Evolutionary conservation across 2,113 vertebrate species (phyloP).

Genomic region (Microtus pennsylvanicus): DNA sequence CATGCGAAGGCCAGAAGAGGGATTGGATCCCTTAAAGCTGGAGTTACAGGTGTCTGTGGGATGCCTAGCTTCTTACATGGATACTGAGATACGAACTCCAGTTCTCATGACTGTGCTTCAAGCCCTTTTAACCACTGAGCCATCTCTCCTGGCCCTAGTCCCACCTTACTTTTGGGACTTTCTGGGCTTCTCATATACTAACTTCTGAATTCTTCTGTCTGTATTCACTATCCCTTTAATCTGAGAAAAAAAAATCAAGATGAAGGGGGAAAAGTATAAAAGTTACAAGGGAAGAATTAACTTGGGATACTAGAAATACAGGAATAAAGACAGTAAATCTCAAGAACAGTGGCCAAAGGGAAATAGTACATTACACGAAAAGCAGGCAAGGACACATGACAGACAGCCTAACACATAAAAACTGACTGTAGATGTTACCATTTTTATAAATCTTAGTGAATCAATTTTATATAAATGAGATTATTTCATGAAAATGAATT

Average conservation of each 20-base stretch:
- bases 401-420: not conserved
- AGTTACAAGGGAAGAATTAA: constrained; percentile 5
- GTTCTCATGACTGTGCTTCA: not conserved
- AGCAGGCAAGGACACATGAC: not conserved
- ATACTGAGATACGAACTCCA: not conserved
- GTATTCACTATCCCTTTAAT: not conserved
- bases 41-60: not conserved
- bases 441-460: constrained; percentile 55
- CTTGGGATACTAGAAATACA: not conserved
- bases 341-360: not conserved
- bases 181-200: constrained; percentile 26
- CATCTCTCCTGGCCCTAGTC: not conserved
- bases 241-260: constrained; percentile 16
- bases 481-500: constrained; percentile 22
- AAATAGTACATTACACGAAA: not conserved
- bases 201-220: constrained; percentile 55
- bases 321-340: not conserved
- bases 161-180: constrained; percentile 13
- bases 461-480: constrained; percentile 56
- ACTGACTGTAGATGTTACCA: not conserved
- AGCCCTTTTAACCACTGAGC: not conserved
- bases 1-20: not conserved
- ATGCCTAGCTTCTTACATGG: not conserved
- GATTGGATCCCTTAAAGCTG: not conserved
- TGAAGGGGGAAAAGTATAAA: constrained; percentile 30